Evolutionary conservation across 2,888 invertebrate genomes (phyloP), one percentile per base, ranked within the genome.

Genomic region (Willowsia nigromaculata): DNA sequence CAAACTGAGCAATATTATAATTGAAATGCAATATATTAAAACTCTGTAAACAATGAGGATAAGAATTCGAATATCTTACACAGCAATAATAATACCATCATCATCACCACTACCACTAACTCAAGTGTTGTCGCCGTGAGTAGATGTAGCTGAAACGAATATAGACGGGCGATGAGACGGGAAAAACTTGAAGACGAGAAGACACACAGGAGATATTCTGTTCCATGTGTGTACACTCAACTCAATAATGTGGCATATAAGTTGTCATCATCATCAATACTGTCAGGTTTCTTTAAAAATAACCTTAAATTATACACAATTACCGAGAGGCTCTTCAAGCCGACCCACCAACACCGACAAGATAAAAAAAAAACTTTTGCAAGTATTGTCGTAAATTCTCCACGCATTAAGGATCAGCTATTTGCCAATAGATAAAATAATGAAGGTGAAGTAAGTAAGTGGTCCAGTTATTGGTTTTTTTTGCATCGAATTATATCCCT

Each of bases 231-330:
- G 76, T 47, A 47, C 15, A 78, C 33, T 43, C 47, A 30, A 9
- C n/a, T 53, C 30, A 53, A 76, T 86, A 86, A 86, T 80, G 86
- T 80, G 86, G 40, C 68, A 68, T 50, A 80, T 86, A 86, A 68
- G 80, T 86, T 86, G 80, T 86, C 86, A 86, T 80, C 86, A 86
- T 86, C 86, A 86, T 86, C 68, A 86, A 56, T 71, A 37, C 62
- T 86, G 86, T 86, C 86, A 86, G 53, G 33, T 22, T 80, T 65
- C 78, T 37, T 18, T 30, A 80, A 56, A 80, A 65, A 86, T 80
- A 86, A 86, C 18, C 86, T 71, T 86, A 86, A 86, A 80, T 68
- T 80, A 86, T 86, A 37, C 80, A 47, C 78, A 78, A 86, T 78
- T 59, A 76, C 50, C 76, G 33, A 27, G 76, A 76, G 15, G 37